phyloP scores from a whole-genome alignment of 2,797 vertebrate genomes.

The Vireo griseus region DNA sequence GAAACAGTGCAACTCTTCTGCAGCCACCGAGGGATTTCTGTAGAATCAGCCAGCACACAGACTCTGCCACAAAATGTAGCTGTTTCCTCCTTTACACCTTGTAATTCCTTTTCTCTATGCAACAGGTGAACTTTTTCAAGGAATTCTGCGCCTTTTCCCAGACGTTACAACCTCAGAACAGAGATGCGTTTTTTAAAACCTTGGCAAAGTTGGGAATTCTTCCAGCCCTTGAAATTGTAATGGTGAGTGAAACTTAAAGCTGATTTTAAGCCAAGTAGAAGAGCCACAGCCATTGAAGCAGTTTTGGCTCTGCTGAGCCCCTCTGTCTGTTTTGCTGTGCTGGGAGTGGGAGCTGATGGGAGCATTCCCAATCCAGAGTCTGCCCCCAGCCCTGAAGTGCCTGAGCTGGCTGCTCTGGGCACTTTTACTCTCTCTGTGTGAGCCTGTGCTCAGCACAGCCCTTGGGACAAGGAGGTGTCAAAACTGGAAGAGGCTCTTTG shows the following conservation, averaged over 20 bases:
- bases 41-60: not conserved
- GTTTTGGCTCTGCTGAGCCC: not conserved
- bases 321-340: not conserved
- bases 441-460: not conserved
- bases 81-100: not conserved
- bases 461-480: not conserved
- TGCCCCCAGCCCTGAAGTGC: not conserved
- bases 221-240: conserved; percentile 95
- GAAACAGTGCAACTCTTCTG: not conserved
- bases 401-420: not conserved
- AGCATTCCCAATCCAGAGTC: accelerated
- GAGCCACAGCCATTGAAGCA: accelerated
- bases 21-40: not conserved
- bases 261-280: not conserved
- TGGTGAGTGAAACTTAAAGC: conserved; percentile 78
- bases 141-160: conserved; percentile 97
- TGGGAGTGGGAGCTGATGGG: not conserved
- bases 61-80: not conserved
- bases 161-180: conserved; percentile 94
- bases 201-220: conserved; percentile 94
- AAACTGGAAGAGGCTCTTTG: not conserved
- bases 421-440: not conserved
- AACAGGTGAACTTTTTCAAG: conserved; percentile 94
- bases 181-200: conserved; percentile 95
- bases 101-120: not conserved